phyloP scores from a whole-genome alignment of 1,140 invertebrate species.

The Cyclargus thomasi region DNA sequence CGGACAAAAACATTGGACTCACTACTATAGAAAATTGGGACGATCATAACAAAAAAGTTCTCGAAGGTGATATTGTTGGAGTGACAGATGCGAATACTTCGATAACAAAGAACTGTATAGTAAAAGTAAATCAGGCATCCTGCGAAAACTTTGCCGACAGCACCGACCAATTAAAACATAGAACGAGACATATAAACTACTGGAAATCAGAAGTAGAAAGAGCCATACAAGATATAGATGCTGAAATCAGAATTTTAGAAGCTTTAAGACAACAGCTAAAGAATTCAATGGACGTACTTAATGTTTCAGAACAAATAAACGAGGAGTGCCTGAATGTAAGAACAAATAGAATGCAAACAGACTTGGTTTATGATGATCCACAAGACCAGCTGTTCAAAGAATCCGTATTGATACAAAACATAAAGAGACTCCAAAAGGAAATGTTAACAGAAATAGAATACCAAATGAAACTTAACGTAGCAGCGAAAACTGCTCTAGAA shows the following conservation, averaged over 20 bases:
- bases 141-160: conserved; percentile 71
- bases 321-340: conserved; percentile 84
- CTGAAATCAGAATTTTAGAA: conserved; percentile 79
- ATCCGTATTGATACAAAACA: conserved; percentile 79
- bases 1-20: conserved; percentile 47
- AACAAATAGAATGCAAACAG: conserved; percentile 82
- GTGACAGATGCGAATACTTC: conserved; percentile 54
- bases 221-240: conserved; percentile 77
- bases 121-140: conserved; percentile 62
- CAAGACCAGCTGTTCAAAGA: conserved; percentile 86
- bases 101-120: conserved; percentile 61
- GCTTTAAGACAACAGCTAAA: conserved; percentile 77
- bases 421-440: conserved; percentile 67
- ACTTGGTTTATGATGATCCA: conserved; percentile 85
- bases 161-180: conserved; percentile 76
- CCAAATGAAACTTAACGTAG: conserved; percentile 83
- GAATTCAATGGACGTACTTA: conserved; percentile 77
- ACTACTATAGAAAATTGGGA: conserved; percentile 55
- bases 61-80: conserved; percentile 63
- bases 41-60: conserved; percentile 48
- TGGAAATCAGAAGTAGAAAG: conserved; percentile 82
- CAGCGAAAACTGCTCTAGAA: conserved; percentile 84
- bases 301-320: conserved; percentile 78
- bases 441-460: conserved; percentile 80
- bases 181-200: conserved; percentile 77